Evolutionary conservation across 2,888 invertebrate genomes (phyloP).

Genomic region (Lymantria dispar): DNA sequence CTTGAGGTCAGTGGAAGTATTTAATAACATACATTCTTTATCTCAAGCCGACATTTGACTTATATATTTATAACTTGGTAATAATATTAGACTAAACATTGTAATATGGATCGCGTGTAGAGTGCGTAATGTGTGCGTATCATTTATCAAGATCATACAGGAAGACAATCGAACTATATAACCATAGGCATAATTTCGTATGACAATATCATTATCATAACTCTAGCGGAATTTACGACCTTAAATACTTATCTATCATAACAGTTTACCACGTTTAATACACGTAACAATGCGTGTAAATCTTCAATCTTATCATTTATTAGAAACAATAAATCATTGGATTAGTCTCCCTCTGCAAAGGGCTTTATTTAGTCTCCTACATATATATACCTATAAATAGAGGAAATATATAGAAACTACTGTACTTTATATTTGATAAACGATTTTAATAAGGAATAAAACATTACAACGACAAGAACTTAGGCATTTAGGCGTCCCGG

Average conservation of each 20-base stretch:
- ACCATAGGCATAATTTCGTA: neutral
- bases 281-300: too few relatives aligned
- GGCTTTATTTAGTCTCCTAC: too few relatives aligned
- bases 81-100: constrained; percentile 1
- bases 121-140: constrained; percentile 20
- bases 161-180: neutral
- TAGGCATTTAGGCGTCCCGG: too few relatives aligned
- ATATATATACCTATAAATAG: too few relatives aligned
- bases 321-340: too few relatives aligned
- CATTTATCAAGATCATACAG: constrained; percentile 20
- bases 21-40: constrained; percentile 12
- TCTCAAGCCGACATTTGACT: constrained; percentile 15
- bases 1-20: constrained; percentile 7
- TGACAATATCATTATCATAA: constrained; percentile 1
- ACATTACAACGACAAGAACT: too few relatives aligned
- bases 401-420: too few relatives aligned
- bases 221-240: neutral
- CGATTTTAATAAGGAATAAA: too few relatives aligned
- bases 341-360: too few relatives aligned
- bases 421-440: too few relatives aligned
- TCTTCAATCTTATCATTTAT: too few relatives aligned
- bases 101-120: constrained; percentile 4
- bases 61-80: constrained; percentile 13
- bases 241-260: neutral
- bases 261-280: too few relatives aligned